Percentiles rank a stretch among this genome's conserved stretches.
Conservation (phyloP, 2,888 invertebrate genomes). For the Leptarthrus brevirostris region DNA sequence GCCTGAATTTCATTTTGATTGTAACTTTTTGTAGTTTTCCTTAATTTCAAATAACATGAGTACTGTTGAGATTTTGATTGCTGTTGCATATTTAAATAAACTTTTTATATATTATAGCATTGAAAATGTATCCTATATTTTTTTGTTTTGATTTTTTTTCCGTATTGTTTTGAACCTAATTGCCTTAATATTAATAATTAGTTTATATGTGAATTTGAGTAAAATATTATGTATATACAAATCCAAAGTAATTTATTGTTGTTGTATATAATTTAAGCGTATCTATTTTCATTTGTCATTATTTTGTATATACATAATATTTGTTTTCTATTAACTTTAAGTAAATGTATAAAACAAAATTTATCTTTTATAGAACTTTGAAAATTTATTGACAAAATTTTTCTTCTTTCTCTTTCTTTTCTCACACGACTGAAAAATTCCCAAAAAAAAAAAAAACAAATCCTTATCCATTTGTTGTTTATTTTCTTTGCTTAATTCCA, state of each 20-base stretch:
- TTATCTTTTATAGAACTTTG: not conserved
- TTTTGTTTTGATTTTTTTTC: too few species aligned
- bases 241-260: too few species aligned
- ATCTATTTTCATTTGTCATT: too few species aligned
- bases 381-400: slow-evolving; percentile 22
- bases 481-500: too few species aligned
- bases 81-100: not conserved
- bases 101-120: not conserved
- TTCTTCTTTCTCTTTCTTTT: slow-evolving; percentile 41
- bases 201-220: not conserved
- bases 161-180: not conserved
- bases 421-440: slow-evolving; percentile 5
- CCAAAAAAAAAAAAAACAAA: too few species aligned
- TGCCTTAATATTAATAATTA: not conserved
- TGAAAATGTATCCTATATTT: not conserved
- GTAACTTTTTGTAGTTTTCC: slow-evolving; percentile 17
- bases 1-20: too few species aligned
- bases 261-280: too few species aligned
- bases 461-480: too few species aligned
- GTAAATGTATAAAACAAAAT: not conserved
- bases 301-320: slow-evolving; percentile 19
- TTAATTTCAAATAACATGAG: slow-evolving; percentile 20
- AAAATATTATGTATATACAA: not conserved
- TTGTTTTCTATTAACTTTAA: not conserved
- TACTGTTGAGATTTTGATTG: slow-evolving; percentile 1